Conservation (phyloP, 2,888 invertebrate species). For the Icerya purchasi region DNA sequence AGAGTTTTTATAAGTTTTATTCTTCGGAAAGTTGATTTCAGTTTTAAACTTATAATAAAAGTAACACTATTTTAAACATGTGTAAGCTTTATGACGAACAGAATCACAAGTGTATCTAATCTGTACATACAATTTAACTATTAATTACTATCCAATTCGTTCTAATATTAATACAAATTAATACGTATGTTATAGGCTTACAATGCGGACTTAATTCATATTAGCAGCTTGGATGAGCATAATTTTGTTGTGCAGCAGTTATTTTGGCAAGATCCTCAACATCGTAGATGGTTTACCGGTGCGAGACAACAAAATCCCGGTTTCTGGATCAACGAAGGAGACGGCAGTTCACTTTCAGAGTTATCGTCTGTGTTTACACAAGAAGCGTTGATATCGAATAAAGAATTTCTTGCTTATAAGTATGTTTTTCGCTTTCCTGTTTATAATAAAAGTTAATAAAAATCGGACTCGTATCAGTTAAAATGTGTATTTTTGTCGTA, state of each 20-base stretch:
- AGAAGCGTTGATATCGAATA: slow-evolving; percentile 27
- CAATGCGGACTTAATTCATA: slow-evolving; percentile 55
- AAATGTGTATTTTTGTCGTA: too few relatives aligned
- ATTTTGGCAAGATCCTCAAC: slow-evolving; percentile 62
- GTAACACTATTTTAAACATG: too few relatives aligned
- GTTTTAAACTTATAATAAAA: too few relatives aligned
- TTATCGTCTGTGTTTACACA: slow-evolving; percentile 23
- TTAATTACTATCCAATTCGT: neutral
- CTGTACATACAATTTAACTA: neutral
- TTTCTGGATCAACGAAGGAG: slow-evolving; percentile 62
- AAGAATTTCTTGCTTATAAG: slow-evolving; percentile 58
- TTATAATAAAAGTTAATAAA: too few relatives aligned
- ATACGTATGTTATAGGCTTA: slow-evolving; percentile 41
- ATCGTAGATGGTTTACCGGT: slow-evolving; percentile 68
- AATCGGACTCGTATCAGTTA: too few relatives aligned
- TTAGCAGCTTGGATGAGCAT: slow-evolving; percentile 68
- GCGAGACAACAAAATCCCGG: slow-evolving; percentile 50
- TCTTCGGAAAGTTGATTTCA: too few relatives aligned
- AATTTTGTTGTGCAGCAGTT: slow-evolving; percentile 63
- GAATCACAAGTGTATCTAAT: too few relatives aligned
- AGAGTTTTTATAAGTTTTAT: too few relatives aligned
- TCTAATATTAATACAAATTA: neutral
- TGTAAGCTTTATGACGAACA: too few relatives aligned
- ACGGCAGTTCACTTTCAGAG: slow-evolving; percentile 52
- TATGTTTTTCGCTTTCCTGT: too few relatives aligned